These are phyloP conservation scores for Lonchura striata DNA, from an alignment of 2,113 vertebrate genomes.

Conservation along the genomic window DNA sequence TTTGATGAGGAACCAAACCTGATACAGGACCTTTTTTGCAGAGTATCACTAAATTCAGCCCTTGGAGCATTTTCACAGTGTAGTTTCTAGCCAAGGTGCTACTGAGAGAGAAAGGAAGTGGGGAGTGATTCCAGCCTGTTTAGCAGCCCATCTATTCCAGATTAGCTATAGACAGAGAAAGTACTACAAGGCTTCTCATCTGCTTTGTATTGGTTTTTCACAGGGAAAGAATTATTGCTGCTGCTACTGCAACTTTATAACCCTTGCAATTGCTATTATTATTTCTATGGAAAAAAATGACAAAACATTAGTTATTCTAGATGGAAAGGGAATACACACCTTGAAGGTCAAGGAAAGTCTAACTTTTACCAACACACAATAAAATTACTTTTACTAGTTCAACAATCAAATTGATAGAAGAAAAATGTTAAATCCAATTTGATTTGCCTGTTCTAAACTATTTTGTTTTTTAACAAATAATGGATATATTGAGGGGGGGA, in stretches of 20 bases:
- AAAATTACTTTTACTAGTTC: not conserved
- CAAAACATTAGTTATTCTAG: not conserved
- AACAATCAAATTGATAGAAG: not conserved
- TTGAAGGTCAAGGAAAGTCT: not conserved
- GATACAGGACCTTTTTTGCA: not conserved
- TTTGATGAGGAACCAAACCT: not conserved
- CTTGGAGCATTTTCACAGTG: not conserved
- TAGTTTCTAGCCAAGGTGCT: not conserved
- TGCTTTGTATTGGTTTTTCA: not conserved
- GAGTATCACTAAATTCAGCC: not conserved
- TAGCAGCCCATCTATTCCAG: not conserved
- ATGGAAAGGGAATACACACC: not conserved
- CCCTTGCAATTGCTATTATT: not conserved
- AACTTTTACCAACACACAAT: not conserved
- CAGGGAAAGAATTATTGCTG: not conserved
- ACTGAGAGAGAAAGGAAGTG: not conserved
- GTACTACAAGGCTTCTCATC: not conserved
- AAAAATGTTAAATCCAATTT: not conserved
- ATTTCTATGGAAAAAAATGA: not conserved
- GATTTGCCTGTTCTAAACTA: not conserved
- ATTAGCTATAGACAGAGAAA: not conserved
- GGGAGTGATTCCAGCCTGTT: not conserved
- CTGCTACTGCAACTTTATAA: not conserved
- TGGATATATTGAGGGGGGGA: accelerated
- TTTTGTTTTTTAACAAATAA: not conserved